phyloP scores from a whole-genome alignment of 2,888 invertebrate species.

The Masnerella sp. region DNA sequence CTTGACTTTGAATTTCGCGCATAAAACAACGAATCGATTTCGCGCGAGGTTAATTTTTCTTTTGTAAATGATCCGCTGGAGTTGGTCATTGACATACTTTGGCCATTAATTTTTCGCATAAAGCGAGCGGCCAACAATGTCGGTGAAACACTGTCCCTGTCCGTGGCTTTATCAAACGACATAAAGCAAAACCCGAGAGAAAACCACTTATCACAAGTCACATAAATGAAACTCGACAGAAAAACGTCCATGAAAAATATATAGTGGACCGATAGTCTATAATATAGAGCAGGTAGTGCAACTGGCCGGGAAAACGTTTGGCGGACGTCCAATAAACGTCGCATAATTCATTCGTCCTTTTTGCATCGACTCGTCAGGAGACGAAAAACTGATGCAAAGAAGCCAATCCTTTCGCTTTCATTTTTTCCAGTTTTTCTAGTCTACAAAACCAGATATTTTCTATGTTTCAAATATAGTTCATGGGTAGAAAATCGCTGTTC shows the following conservation, averaged over 20 bases:
- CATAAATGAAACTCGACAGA: constrained; percentile 60
- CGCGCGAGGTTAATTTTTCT: constrained; percentile 40
- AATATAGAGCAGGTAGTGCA: constrained; percentile 56
- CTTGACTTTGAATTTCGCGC: constrained; percentile 9
- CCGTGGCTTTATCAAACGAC: constrained; percentile 46
- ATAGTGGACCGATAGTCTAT: constrained; percentile 61
- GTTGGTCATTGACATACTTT: constrained; percentile 57
- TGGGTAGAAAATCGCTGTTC: no score
- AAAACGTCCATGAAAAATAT: constrained; percentile 61
- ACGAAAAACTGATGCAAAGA: constrained; percentile 37
- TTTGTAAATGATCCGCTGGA: constrained; percentile 26
- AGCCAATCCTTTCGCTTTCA: constrained; percentile 5
- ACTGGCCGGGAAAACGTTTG: constrained; percentile 67
- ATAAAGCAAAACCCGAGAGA: constrained; percentile 57
- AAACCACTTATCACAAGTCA: constrained; percentile 61
- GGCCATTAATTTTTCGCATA: constrained; percentile 54
- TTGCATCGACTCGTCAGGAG: constrained; percentile 51
- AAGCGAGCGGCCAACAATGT: constrained; percentile 48
- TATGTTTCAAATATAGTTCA: no score
- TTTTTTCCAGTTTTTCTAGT: constrained; percentile 18
- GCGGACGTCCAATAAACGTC: constrained; percentile 66
- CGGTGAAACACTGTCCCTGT: constrained; percentile 56
- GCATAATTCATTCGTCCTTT: constrained; percentile 66
- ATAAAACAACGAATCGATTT: constrained; percentile 29
- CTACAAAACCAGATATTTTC: no score